Percentiles rank a stretch among this genome's conserved stretches.
Conservation (phyloP, 2,113 vertebrate species). For the Actenoides hombroni region DNA sequence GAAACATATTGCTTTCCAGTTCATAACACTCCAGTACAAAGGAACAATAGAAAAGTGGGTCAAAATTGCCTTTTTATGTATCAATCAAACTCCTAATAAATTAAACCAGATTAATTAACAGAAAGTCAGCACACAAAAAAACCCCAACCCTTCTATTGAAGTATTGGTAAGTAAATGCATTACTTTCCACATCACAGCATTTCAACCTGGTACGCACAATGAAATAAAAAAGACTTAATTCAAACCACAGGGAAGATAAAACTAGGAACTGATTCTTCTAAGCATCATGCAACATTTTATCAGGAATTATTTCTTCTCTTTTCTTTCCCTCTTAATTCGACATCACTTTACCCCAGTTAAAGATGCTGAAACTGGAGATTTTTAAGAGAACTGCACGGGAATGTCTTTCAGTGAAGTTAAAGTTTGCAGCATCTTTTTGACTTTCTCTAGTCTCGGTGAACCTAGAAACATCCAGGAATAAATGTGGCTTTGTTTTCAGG, state of each 20-base stretch:
- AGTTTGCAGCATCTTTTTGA: not conserved
- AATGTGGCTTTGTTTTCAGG: not conserved
- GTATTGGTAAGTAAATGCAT: not conserved
- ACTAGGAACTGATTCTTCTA: not conserved
- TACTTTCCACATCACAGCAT: not conserved
- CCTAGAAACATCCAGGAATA: not conserved
- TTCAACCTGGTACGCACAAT: not conserved
- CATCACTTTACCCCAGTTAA: not conserved
- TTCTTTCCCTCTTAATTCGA: not conserved
- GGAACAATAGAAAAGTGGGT: not conserved
- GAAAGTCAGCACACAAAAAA: not conserved
- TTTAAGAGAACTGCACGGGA: not conserved
- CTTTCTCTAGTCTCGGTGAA: not conserved
- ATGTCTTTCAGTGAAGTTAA: not conserved
- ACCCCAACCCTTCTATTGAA: not conserved
- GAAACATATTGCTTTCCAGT: not conserved
- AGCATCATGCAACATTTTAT: not conserved
- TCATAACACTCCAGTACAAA: not conserved
- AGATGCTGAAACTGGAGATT: not conserved
- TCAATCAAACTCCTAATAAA: constrained; percentile 20
- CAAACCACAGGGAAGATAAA: not conserved
- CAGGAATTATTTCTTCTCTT: not conserved
- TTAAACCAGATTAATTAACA: constrained; percentile 44
- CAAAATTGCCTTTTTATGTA: not conserved
- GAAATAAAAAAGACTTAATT: not conserved